Evolutionary conservation across 2,113 vertebrate species (phyloP).

Genomic region (Andinoacara biseriatus): DNA sequence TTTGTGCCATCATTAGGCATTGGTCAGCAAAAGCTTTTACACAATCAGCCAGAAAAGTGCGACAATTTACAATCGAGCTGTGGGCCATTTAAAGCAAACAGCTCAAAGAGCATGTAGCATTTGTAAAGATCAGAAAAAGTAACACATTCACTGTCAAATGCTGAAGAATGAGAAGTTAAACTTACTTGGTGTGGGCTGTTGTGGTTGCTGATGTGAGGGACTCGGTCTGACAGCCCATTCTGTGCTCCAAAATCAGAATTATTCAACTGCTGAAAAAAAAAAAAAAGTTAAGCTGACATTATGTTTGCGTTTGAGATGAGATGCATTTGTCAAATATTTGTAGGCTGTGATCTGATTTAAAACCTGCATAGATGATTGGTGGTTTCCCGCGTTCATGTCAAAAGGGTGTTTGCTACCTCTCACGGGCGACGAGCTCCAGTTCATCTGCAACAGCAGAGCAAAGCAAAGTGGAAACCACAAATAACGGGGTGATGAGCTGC

Average conservation of each 20-base stretch:
- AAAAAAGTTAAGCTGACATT: background rate
- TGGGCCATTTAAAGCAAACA: background rate
- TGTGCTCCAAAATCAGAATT: conserved; percentile 12
- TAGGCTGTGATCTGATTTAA: background rate
- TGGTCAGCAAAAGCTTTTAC: background rate
- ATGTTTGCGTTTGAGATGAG: background rate
- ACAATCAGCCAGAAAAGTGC: background rate
- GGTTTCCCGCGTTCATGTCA: conserved; percentile 37
- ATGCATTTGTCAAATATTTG: background rate
- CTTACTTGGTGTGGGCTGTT: conserved; percentile 37
- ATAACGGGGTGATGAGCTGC: background rate
- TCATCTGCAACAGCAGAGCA: conserved; percentile 27
- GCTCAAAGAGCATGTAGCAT: background rate
- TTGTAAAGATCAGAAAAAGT: background rate
- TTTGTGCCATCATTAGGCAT: background rate
- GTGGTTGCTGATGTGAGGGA: conserved; percentile 31
- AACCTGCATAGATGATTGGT: conserved; percentile 61
- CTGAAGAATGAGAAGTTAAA: background rate
- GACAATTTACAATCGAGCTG: background rate
- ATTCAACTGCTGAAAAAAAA: conserved; percentile 40
- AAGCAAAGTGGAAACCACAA: background rate
- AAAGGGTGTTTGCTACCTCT: conserved; percentile 22
- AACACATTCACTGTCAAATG: background rate
- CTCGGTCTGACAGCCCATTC: conserved; percentile 44
- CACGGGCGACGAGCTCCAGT: conserved; percentile 29